These are phyloP conservation scores for Chirona hameri DNA, from an alignment of 2,888 invertebrate genomes.

Conservation along the genomic window DNA sequence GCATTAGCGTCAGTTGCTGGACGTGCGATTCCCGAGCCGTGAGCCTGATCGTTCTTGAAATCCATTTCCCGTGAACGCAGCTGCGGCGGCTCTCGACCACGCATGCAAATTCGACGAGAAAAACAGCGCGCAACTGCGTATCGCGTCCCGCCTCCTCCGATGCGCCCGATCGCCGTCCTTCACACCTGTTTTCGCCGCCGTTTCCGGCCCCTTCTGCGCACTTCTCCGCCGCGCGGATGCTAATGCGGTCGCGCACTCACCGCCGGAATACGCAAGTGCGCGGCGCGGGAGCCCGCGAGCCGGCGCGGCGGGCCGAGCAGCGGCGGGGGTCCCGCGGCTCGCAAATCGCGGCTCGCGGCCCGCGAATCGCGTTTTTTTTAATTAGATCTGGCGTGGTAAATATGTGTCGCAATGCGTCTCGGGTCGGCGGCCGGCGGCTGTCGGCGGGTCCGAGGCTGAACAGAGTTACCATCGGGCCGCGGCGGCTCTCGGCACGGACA, in stretches of 20 bases:
- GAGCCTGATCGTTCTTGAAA: too few species aligned
- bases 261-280: neutral
- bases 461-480: too few species aligned
- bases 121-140: neutral
- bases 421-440: neutral
- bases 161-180: neutral
- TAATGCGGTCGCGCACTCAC: neutral
- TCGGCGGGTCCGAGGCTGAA: neutral
- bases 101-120: neutral
- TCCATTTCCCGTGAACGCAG: too few species aligned
- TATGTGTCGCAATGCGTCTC: neutral
- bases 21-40: too few species aligned
- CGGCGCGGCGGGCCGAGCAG: neutral
- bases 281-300: neutral
- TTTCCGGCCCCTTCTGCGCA: constrained; percentile 8
- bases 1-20: too few species aligned
- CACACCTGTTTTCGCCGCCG: constrained; percentile 5
- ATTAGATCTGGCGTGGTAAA: neutral
- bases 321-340: too few species aligned
- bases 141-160: neutral
- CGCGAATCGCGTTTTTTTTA: neutral
- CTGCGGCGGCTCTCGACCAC: too few species aligned
- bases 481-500: too few species aligned
- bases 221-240: neutral
- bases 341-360: too few species aligned